Percentiles rank a stretch among this genome's conserved stretches.
Conservation (phyloP, 1,140 invertebrate species). For the Grapholita molesta region DNA sequence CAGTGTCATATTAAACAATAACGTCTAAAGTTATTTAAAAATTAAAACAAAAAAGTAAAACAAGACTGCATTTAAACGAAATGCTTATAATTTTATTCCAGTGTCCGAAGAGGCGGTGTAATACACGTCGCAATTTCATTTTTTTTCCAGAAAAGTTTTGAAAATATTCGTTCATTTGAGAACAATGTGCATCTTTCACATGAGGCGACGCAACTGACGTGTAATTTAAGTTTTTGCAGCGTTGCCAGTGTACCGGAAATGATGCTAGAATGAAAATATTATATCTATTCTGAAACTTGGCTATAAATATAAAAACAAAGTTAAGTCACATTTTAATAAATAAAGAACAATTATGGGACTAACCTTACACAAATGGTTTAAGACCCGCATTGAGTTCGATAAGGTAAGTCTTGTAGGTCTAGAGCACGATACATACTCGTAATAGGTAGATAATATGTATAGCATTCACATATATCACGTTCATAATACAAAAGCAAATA, state of each 20-base stretch:
- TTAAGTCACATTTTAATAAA: no score
- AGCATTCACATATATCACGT: no score
- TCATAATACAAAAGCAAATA: no score
- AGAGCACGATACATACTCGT: neutral
- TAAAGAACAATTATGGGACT: no score
- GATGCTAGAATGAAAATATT: neutral
- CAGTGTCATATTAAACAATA: no score
- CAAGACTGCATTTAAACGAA: no score
- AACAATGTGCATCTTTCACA: slow-evolving; percentile 25
- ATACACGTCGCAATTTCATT: neutral
- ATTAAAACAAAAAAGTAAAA: no score
- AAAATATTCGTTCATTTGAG: slow-evolving; percentile 2
- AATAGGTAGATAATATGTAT: neutral
- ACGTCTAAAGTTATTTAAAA: no score
- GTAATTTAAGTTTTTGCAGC: slow-evolving; percentile 24
- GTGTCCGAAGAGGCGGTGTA: neutral
- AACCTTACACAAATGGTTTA: no score
- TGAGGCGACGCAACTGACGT: slow-evolving; percentile 9
- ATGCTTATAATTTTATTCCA: neutral
- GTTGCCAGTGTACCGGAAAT: neutral
- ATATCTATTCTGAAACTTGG: neutral
- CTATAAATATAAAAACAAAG: neutral
- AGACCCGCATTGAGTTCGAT: no score
- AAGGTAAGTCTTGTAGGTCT: neutral
- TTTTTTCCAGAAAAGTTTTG: neutral